phyloP scores from a whole-genome alignment of 2,797 vertebrate genomes.

The Onychomys arenicola region DNA sequence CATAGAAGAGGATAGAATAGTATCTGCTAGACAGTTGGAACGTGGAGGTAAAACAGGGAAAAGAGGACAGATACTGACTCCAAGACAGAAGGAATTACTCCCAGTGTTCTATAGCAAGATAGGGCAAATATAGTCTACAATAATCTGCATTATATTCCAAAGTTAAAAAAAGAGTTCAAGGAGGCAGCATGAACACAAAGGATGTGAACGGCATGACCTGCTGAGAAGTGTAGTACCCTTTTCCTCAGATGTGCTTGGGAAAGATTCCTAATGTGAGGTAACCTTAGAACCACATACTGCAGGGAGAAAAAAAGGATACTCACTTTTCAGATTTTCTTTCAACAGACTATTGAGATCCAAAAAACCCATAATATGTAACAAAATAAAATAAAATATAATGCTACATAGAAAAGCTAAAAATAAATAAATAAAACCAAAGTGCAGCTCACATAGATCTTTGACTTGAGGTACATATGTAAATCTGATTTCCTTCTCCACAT shows the following conservation, averaged over 20 bases:
- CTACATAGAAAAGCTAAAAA: slow-evolving; percentile 86
- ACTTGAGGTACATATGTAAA: slow-evolving; percentile 98
- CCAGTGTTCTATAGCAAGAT: too few species aligned
- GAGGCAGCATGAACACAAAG: slow-evolving; percentile 77
- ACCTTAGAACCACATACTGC: slow-evolving; percentile 69
- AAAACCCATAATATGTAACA: slow-evolving; percentile 76
- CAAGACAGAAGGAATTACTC: neutral
- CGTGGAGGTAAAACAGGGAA: neutral
- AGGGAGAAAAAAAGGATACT: slow-evolving; percentile 72
- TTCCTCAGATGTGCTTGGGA: slow-evolving; percentile 54
- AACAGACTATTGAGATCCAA: slow-evolving; percentile 80
- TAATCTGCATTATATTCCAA: neutral
- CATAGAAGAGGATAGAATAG: neutral
- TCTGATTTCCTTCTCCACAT: slow-evolving; percentile 71
- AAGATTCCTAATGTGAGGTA: slow-evolving; percentile 74
- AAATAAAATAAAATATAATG: slow-evolving; percentile 86
- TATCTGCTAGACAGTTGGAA: too few species aligned
- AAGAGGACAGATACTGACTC: neutral
- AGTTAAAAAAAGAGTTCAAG: neutral
- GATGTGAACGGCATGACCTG: slow-evolving; percentile 70
- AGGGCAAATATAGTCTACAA: neutral
- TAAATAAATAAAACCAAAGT: slow-evolving; percentile 87
- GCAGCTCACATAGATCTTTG: slow-evolving; percentile 99
- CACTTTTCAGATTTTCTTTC: slow-evolving; percentile 66
- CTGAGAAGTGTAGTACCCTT: slow-evolving; percentile 74